Base-by-base conservation (phyloP, 2,888 invertebrate species). In the Eristalis intricaria region DNA sequence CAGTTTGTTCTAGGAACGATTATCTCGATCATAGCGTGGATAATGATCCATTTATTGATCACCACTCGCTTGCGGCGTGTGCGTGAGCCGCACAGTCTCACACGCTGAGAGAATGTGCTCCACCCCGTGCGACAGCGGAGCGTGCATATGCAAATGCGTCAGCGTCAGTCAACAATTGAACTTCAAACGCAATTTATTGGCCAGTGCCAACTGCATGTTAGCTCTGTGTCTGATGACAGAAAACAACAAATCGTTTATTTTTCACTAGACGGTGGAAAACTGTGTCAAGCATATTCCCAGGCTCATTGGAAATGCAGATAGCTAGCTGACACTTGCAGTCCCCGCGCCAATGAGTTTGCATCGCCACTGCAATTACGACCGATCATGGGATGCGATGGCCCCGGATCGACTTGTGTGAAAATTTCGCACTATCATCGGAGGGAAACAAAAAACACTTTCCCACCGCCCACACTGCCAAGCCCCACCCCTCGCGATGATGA, bases 281-380 rank as follows among this genome's bases (percentile, higher is more conserved):
- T 84, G 76, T 87, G 87, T 87, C 87, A 87, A 87, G 87, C 87
- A 63, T 84, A 76, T 87, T 87, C 87, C 87, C 87, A 87, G 80
- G 87, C 84, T 61, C 77, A 74, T 86, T 86, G 78, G 78, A 78
- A 82, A 86, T 79, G 84, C 66, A 80, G 38, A 86, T 70, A 78
- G 19, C 60, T 70, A 78, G 19, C 60, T 43, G 64, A 65, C 32
- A 77, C 85, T 82, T 70, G 58, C 74, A 64, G 74, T 65, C 77
- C 69, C 71, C 71, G 43, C 29, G 58, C 56, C 77, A 70, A 64
- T 61, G 76, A 71, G 75, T 75, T 23, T 63, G 23, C 65, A 40
- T 66, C 60, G 71, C 29, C 38, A 19, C 63, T 75, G 74, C 70
- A 86, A 86, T 86, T 86, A 83, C 63, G n/a, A n/a, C 63, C 73